Base-by-base conservation (phyloP, 2,113 vertebrate genomes). In the Erinaceus europaeus region DNA sequence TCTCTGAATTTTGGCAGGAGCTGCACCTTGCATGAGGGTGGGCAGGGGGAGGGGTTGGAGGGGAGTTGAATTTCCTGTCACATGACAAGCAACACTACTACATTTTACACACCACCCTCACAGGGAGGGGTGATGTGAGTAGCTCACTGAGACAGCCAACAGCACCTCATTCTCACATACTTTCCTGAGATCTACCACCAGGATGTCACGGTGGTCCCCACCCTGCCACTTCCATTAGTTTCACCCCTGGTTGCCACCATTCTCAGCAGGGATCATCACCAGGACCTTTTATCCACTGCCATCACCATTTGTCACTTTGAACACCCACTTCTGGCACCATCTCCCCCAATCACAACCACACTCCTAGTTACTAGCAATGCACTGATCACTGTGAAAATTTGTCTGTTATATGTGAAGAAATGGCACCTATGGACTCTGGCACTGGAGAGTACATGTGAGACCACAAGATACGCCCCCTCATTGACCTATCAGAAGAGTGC, bases 231-330 rank as follows among this genome's bases (percentile, higher is more conserved):
- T n/a, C 46, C 50, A 6, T 5, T 32, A 23, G 6, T 3, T 15
- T 10, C 59, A 25, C 21, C 14, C 62, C 1, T 0, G 0, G 1
- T 27, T 6, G 25, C 62, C 23, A 1, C 2, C 12, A 3, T 53
- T 11, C 46, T 77, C 14, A 25, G 75, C 55, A 59, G 13, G 64
- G 57, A 52, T n/a, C 42, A 17, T n/a, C n/a, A n/a, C n/a, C 8
- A 25, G 32, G n/a, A 32, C 15, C 12, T 14, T n/a, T n/a, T 7
- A 9, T 46, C 50, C 0, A 0, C 36, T 53, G 52, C 36, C 48
- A n/a, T 44, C 38, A 25, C 14, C 40, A 25, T 9, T 8, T 5
- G 6, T 40, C 44, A n/a, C 29, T 34, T 4, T 3, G 55, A 34
- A 40, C 12, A 11, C 48, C 67, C 25, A 18, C 46, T 27, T 0